Conservation (phyloP, 2,113 vertebrate species). For the Rattus norvegicus region GRCr8 NC_086020.1:16628001-16628500, state of each 20-base stretch:
- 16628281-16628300: not conserved
- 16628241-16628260: not conserved
- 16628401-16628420: not conserved
- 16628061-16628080: not conserved
- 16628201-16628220: not conserved
- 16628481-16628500: not conserved
- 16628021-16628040: not conserved
- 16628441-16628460: not conserved
- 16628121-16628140: not conserved
- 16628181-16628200: not conserved
- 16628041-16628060: not conserved
- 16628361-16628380: not conserved
- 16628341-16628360: not conserved
- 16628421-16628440: not conserved
- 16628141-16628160: not conserved
- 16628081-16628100: not conserved
- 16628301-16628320: not conserved
- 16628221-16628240: not conserved
- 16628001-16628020: not conserved
- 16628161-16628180: not conserved
- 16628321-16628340: not conserved
- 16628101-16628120: not conserved
- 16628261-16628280: not conserved
- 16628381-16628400: constrained; percentile 15
- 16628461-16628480: not conserved